Evolutionary conservation across 2,797 vertebrate species (phyloP), one percentile per base, ranked within the genome.

Genomic region (Leuciscus waleckii): DNA sequence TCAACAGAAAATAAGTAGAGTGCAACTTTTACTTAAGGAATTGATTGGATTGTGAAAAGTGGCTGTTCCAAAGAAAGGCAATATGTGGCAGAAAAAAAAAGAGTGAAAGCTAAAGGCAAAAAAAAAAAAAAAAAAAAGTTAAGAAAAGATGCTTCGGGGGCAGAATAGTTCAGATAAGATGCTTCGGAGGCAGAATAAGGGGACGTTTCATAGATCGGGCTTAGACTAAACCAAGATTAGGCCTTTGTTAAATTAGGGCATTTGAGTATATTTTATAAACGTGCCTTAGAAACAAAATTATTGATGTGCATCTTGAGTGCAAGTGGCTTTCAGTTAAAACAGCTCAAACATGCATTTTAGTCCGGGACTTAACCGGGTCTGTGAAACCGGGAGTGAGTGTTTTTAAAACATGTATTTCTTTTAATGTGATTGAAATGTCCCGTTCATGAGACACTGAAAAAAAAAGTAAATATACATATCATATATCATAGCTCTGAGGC

Each of bases 1-100:
- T 56, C 32, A 56, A 56, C 49, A 23, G 6, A 16, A 7, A 29
- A 63, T 16, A 63, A 16, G 6, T 9, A n/a, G 5, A 51, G 8
- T 11, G 29, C 8, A 32, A 74, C 26, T 32, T 74, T 74, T 11
- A 51, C 21, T 23, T 37, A 37, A 76, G 29, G 61, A 76, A 37
- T 37, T 76, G 73, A 10, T 21, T 58, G 35, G 54, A 78, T 58
- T 78, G 13, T 26, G 75, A 78, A 61, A 78, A 78, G 7, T 26
- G 14, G 7, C 54, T 26, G 11, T 39, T 77, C 35, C 51, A 17
- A 77, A 39, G 37, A 58, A 58, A 39, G 35, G 75, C 13, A 58
- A 23, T 23, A n/a, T 39, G 74, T 16, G 21, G 32, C 61, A 58
- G 10, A 63, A 63, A 16, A 63, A 16, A 14, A 16, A 29, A 63